Evolutionary conservation across 30 jellyfish, hydroid and myxozoan species (phyloP).

Genomic region (Pseudorhiza aurosa): DNA sequence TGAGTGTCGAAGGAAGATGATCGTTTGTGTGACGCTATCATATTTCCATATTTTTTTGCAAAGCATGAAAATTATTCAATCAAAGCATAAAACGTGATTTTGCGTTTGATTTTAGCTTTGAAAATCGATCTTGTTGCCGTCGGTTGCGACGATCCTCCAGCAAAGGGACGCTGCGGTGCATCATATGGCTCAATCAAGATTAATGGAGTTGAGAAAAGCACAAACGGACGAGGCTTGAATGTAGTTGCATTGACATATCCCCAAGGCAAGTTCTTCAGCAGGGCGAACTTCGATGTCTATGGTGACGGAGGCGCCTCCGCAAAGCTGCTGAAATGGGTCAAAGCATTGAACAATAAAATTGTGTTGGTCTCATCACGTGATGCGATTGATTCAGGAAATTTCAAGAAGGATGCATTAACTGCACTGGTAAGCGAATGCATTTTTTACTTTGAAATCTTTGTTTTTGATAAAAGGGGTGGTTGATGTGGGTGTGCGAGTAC

Average conservation of each 20-base stretch:
- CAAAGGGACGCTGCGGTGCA: slow-evolving; percentile 67
- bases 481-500: no score
- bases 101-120: no score
- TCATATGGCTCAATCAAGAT: slow-evolving; percentile 61
- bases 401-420: slow-evolving; percentile 33
- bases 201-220: slow-evolving; percentile 63
- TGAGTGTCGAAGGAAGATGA: no score
- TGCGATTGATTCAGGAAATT: slow-evolving; percentile 36
- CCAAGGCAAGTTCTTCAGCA: slow-evolving; percentile 46
- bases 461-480: no score
- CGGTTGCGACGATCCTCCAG: slow-evolving; percentile 74
- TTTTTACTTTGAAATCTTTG: no score
- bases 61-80: no score
- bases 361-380: slow-evolving; percentile 58
- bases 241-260: slow-evolving; percentile 69
- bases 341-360: slow-evolving; percentile 57
- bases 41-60: no score
- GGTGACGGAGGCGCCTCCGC: slow-evolving; percentile 63
- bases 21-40: no score
- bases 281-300: slow-evolving; percentile 36
- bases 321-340: slow-evolving; percentile 47
- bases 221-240: slow-evolving; percentile 61
- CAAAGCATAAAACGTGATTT: no score
- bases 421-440: slow-evolving; percentile 80
- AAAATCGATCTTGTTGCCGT: slow-evolving; percentile 52